Base-by-base conservation (phyloP, 2,888 invertebrate species). In the Merodon equestris region DNA sequence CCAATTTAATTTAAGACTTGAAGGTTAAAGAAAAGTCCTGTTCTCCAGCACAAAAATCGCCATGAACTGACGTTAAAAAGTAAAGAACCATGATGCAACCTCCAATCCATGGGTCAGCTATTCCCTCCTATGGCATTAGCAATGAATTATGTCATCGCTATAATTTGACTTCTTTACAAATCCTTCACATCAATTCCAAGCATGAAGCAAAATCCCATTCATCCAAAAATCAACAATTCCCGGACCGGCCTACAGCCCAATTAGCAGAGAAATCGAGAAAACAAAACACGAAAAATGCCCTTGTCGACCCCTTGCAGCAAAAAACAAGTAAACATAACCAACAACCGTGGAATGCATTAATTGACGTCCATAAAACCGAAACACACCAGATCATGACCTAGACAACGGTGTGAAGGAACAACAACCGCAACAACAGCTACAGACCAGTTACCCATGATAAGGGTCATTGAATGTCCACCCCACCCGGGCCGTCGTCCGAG, bases 401-500 rank as follows among this genome's bases (percentile, higher is more conserved):
- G 79, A 79, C 79, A 74, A 74, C 67, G 61, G 67, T 67, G 67
- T 57, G 42, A 68, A 63, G 27, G 40, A 42, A 58, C 14, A 45
- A 56, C 72, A 63, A 74, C 79, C 63, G 45, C 58, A 74, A 64
- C 74, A 47, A 50, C 56, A 47, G 44, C 42, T 51, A 1, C 63
- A 51, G 12, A 27, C 45, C n/a, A 45, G 17, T 34, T 44, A 63
- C 45, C 44, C 44, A 48, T 66, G 54, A 72, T 45, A 72, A 77
- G 73, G 77, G 79, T 74, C 79, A 79, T 70, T 79, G 74, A 79
- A 60, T 74, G 79, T 70, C 73, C 79, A 79, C 57, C 68, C 77
- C 58, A 38, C 38, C 15, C 57, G 60, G 71, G 51, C 27, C 27
- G 7, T 27, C 7, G 27, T n/a, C n/a, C n/a, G n/a, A n/a, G n/a